Evolutionary conservation across 2,888 invertebrate species (phyloP), one percentile per base, ranked within the genome.

Genomic region (Eupithecia inturbata): DNA sequence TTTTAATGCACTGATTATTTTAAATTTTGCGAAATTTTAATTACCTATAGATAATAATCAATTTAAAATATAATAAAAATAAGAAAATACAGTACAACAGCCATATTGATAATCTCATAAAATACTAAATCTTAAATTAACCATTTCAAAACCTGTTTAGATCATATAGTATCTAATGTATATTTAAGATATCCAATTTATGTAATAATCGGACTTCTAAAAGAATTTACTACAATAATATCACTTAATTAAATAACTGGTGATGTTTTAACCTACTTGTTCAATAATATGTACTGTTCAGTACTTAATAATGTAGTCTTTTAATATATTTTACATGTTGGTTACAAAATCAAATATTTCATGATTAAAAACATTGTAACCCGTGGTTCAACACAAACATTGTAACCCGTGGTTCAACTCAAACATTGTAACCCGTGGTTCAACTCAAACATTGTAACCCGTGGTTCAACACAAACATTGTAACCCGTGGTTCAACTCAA

Each of bases 31-130:
- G 7, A 64, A 63, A 22, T 39, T 22, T 36, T 22, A 64, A 64
- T 63, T n/a, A 9, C 64, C n/a, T 33, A 22, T 14, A 19, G 7
- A 45, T 19, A 16, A 26, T 28, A 33, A 31, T 16, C 33, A 33
- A 39, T 36, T 39, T 45, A 6, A 45, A 19, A 45, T 74, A 78
- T 75, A 16, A 45, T 45, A 45, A 79, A n/a, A 78, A 81, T 76
- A 76, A 75, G 78, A 78, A 79, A 79, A 78, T 80, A 72, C 36
- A 36, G 26, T 75, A 75, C 83, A 85, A 87, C 87, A 88, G 88
- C 87, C 87, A 86, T 84, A 80, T 84, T 84, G 76, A 81, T 86
- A 88, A 88, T 88, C 87, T 87, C 87, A 82, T 82, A 79, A 76
- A 80, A 81, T 73, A 39, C 64, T 36, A 74, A 79, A 78, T 53